These are phyloP conservation scores for Hydrotaea diabolus DNA, from an alignment of 2,888 invertebrate species.

Conservation along the genomic window DNA sequence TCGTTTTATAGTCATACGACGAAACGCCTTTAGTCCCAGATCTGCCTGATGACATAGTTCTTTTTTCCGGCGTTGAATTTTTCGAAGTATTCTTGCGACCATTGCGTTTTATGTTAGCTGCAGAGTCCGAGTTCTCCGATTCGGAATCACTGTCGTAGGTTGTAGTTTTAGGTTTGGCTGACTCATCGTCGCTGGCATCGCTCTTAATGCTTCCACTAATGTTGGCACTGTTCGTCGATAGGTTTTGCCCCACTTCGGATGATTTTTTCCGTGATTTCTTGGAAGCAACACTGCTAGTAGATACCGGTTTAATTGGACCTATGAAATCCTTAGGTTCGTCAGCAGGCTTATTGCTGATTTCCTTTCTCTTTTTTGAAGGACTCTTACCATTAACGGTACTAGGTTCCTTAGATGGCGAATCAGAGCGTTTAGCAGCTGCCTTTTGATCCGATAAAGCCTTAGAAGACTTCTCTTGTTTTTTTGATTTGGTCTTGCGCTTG, in stretches of 20 bases:
- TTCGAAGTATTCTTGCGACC: slow-evolving; percentile 72
- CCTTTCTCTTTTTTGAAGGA: slow-evolving; percentile 68
- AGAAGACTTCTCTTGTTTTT: slow-evolving; percentile 78
- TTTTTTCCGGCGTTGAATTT: slow-evolving; percentile 69
- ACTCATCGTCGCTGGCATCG: slow-evolving; percentile 75
- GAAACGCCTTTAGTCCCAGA: slow-evolving; percentile 66
- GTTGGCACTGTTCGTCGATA: slow-evolving; percentile 60
- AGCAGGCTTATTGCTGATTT: slow-evolving; percentile 44
- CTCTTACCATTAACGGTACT: slow-evolving; percentile 72
- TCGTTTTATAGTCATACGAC: slow-evolving; percentile 91
- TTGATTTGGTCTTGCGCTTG: slow-evolving; percentile 67
- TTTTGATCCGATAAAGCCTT: slow-evolving; percentile 71
- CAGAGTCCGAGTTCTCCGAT: slow-evolving; percentile 77
- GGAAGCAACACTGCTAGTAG: slow-evolving; percentile 13
- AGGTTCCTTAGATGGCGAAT: slow-evolving; percentile 68
- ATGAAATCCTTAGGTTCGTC: slow-evolving; percentile 46
- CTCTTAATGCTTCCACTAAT: slow-evolving; percentile 69
- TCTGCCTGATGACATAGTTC: slow-evolving; percentile 69
- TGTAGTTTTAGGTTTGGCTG: slow-evolving; percentile 67
- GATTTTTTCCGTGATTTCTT: slow-evolving; percentile 69
- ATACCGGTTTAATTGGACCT: slow-evolving; percentile 52
- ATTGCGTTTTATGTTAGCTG: slow-evolving; percentile 77
- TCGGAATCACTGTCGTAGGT: slow-evolving; percentile 75
- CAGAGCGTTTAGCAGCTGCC: slow-evolving; percentile 70
- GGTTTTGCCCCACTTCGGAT: slow-evolving; percentile 48